A percentile compares a stretch with the other conserved stretches of the same genome.
These are phyloP conservation scores for Thalassarche chlororhynchos DNA, from an alignment of 2,113 vertebrate genomes.

Conservation along the genomic window DNA sequence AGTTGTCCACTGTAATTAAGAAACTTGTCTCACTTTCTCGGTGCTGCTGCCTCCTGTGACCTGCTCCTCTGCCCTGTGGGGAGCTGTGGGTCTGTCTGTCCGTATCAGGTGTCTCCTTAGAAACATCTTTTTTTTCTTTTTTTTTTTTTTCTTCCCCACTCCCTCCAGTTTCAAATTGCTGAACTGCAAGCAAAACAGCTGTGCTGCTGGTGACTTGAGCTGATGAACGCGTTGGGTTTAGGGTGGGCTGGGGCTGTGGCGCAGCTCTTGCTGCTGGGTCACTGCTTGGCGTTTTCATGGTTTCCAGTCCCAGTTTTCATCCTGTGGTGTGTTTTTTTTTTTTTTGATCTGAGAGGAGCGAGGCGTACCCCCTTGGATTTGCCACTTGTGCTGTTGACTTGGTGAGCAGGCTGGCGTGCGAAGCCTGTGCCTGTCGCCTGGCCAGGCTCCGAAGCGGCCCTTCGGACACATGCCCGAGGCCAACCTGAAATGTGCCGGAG, in stretches of 20 bases:
- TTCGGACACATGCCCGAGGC: rapidly evolving
- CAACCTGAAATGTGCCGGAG: rapidly evolving
- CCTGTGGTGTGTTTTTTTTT: no score
- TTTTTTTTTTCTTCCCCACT: not conserved
- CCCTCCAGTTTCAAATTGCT: not conserved
- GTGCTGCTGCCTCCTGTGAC: not conserved
- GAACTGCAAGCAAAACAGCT: rapidly evolving
- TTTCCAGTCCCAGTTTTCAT: rapidly evolving
- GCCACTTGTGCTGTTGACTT: rapidly evolving
- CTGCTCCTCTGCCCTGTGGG: not conserved
- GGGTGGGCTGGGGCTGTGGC: not conserved
- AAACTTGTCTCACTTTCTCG: not conserved
- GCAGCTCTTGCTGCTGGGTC: rapidly evolving
- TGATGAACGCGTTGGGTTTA: rapidly evolving
- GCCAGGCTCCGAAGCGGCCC: rapidly evolving
- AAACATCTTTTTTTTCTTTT: not conserved
- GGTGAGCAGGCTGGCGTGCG: rapidly evolving
- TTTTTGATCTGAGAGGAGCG: rapidly evolving
- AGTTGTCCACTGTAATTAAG: not conserved
- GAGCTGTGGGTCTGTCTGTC: not conserved
- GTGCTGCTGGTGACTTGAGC: rapidly evolving
- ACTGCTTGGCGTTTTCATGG: rapidly evolving
- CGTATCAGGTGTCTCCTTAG: not conserved
- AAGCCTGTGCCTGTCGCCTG: rapidly evolving
- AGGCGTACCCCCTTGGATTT: rapidly evolving